Base-by-base conservation (phyloP, 2,888 invertebrate genomes). In the Agonopterix subpropinquella region DNA sequence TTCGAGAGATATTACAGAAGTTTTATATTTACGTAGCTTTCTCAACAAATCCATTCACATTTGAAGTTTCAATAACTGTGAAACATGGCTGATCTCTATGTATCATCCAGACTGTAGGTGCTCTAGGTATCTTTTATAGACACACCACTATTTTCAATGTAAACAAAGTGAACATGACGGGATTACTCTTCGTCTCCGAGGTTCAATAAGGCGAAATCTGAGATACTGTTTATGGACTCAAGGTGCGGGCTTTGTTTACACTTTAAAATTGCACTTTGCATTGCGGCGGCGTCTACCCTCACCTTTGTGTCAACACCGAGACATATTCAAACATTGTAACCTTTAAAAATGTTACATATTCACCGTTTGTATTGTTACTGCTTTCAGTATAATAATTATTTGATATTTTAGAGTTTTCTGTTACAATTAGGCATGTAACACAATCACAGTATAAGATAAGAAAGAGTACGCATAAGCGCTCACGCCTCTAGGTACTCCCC, bases 211-310 rank as follows among this genome's bases (percentile, higher is more conserved):
- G 73, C 67, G 75, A 82, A 82, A 83, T 80, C 81, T 70, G 73
- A 78, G 79, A 80, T 77, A 80, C 73, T 75, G 77, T 81, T 83
- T 81, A 80, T 77, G 70, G 74, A 77, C 73, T 70, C 69, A 71
- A 83, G 84, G 80, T 80, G 77, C 78, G 72, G 73, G 77, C 76
- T 80, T 79, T 87, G 85, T 87, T 87, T 87, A 85, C 84, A 78
- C 81, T 86, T 83, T 80, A 81, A 87, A 88, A 87, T 88, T 87
- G 86, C 87, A 85, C 86, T 86, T 84, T 86, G 81, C 84, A 81
- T 77, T 76, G 77, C 73, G 42, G 73, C 75, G 65, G 65, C 73
- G 73, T 74, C 73, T 80, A 68, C 70, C 74, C 77, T 68, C 67
- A 73, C 78, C 76, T 80, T 78, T 76, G 75, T 78, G 77, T 77